Base-by-base conservation (phyloP, 2,113 vertebrate genomes). In the Atlantisia rogersi region DNA sequence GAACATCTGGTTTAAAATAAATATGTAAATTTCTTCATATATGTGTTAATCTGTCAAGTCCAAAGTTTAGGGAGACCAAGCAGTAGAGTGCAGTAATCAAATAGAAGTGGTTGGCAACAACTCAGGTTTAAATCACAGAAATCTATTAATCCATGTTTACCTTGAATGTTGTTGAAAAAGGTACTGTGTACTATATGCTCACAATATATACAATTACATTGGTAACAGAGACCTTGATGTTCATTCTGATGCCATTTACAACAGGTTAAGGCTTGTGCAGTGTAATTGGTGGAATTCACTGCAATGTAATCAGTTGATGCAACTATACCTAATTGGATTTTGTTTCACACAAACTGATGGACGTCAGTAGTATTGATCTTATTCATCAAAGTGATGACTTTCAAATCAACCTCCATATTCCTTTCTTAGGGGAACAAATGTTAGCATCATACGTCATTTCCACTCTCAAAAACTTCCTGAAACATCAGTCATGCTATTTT, bases 1-100 rank as follows among this genome's bases (percentile, higher is more conserved):
- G 29, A 94, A 95, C 95, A 97, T 97, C 90, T 97, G 97, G 88
- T 96, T 96, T 90, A 92, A 94, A 97, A 96, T 69, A 95, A 96
- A 97, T 97, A 97, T 95, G 93, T 77, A 97, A 96, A 97, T 97
- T 79, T 94, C 65, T 90, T 93, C 82, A 76, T 95, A 88, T 97
- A 94, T 85, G 93, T 96, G 96, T 97, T 97, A 96, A 97, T 97
- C 93, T 96, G 96, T 94, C 83, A 96, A 97, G 88, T 89, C 67
- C 87, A 96, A 88, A 70, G 44, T 92, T 93, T 89, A 79, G 55
- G 32, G 35, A 87, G 90, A 84, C 59, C 50, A 89, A 91, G 79
- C 50, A 74, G 26, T 60, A 28, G 88, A 78, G 31, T 59, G 56
- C 15, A 37, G 21, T 28, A 70, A 81, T 63, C n/a, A 86, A 90